Base-by-base conservation (phyloP, 2,888 invertebrate species). In the Melipona beecheii region DNA sequence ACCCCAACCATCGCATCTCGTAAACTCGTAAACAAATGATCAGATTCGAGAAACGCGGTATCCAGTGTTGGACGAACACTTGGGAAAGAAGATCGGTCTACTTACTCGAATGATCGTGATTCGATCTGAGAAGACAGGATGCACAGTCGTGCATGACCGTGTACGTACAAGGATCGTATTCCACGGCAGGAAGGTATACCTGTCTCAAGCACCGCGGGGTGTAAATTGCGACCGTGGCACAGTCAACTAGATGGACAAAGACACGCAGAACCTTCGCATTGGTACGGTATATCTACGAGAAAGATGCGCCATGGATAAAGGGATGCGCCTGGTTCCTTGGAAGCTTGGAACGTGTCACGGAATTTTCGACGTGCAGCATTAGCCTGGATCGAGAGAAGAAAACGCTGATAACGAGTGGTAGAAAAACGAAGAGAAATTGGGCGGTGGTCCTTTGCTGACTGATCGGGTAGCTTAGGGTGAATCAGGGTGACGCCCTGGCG, bases 181-280 rank as follows among this genome's bases (percentile, higher is more conserved):
- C 50, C 54, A 62, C 66, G 65, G 60, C 58, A 31, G 56, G 43
- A 65, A 36, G 65, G 86, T 85, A 87, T 86, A 87, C 79, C 84
- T 87, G 87, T 85, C 86, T 84, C 74, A 85, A 83, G 83, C 89
- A 81, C 87, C 89, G 83, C 87, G 82, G 90, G 90, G 90, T 91
- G 91, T 92, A 92, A 92, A 93, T 92, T 91, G 92, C 90, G 89
- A 83, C 87, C 87, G 87, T 79, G 89, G 87, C 88, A 86, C 87
- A 86, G 85, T 79, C 66, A 68, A 83, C 73, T 82, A 81, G 83
- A 89, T 77, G 80, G 78, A 73, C 79, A 78, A 81, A 80, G 83
- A 84, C 54, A 24, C 75, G 66, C 70, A 80, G 69, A 81, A 52
- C 58, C 69, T 36, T 36, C 13, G 36, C 50, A 66, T 54, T 50